Evolutionary conservation across 2,113 vertebrate genomes (phyloP), one percentile per base, ranked within the genome.

Genomic region (Taurulus bubalis): DNA sequence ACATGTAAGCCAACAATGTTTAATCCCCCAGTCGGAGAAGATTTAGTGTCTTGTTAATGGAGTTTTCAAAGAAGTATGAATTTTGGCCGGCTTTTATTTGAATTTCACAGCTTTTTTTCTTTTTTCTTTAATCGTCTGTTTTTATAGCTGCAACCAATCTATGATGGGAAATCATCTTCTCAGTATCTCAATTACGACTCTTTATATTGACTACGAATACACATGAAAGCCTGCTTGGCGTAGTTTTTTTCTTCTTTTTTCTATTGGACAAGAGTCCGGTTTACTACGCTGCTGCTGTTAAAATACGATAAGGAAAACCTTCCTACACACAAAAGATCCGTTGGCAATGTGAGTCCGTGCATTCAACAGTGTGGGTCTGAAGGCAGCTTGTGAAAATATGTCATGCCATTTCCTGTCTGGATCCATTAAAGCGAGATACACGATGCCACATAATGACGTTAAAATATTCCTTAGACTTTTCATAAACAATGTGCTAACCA

Each of bases 381-480:
- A 73, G 40, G n/a, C 49, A 36, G 71, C 78, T 59, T 51, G 20
- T 53, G 36, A 71, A 71, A 78, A 77, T 30, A 26, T 45, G 28
- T 75, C 51, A 26, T 72, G 66, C 67, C 4, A 47, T 51, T 62
- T 63, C 76, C 34, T 30, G 11, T 70, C 56, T 62, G 15, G 63
- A 10, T 66, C 51, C 55, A 75, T 86, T 85, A 68, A 78, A 80
- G 72, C 67, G 26, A 70, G 74, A 83, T 72, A 22, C 40, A 60
- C 40, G 30, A 49, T 47, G 22, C 18, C 49, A 64, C 30, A 32
- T 63, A 63, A 83, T 60, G 40, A 72, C 59, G 34, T 34, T 69
- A 26, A 79, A 77, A 67, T 75, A 67, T 80, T 87, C 38, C 49
- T 30, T 68, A 71, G 60, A 72, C 76, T 53, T 56, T 65, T 47